phyloP scores from a whole-genome alignment of 2,797 vertebrate genomes.

The Microchirus variegatus region DNA sequence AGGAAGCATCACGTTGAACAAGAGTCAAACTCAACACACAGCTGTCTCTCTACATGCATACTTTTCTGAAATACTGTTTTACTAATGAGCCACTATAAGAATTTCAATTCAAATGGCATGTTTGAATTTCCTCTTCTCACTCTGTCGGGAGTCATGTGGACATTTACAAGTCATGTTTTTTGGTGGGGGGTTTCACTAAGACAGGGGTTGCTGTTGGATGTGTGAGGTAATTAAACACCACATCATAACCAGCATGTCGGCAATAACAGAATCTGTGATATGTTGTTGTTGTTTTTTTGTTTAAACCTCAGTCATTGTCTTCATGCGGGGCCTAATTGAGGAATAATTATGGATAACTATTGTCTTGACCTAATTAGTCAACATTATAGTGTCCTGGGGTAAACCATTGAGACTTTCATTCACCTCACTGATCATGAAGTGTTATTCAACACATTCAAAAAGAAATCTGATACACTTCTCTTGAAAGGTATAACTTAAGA shows the following conservation, averaged over 20 bases:
- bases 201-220: slow-evolving; percentile 2
- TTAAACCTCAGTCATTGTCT: slow-evolving; percentile 19
- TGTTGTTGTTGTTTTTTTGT: too few relatives aligned
- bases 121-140: too few relatives aligned
- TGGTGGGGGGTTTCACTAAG: not conserved
- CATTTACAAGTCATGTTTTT: not conserved
- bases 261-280: slow-evolving; percentile 17
- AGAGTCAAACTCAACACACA: too few relatives aligned
- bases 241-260: slow-evolving; percentile 13
- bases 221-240: slow-evolving; percentile 36
- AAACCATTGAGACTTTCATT: slow-evolving; percentile 1
- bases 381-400: slow-evolving; percentile 15
- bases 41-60: too few relatives aligned
- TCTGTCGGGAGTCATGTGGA: too few relatives aligned
- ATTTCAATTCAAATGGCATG: too few relatives aligned
- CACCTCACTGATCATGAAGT: not conserved
- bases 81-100: too few relatives aligned
- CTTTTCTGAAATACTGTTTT: too few relatives aligned
- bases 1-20: too few relatives aligned
- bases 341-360: slow-evolving; percentile 57
- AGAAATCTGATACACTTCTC: not conserved
- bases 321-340: slow-evolving; percentile 45
- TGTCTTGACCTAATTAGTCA: slow-evolving; percentile 41
- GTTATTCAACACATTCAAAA: not conserved
- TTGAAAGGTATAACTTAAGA: slow-evolving; percentile 15